Conservation (phyloP, 1,140 invertebrate species). For the Pseudomyrmex sp. region DNA sequence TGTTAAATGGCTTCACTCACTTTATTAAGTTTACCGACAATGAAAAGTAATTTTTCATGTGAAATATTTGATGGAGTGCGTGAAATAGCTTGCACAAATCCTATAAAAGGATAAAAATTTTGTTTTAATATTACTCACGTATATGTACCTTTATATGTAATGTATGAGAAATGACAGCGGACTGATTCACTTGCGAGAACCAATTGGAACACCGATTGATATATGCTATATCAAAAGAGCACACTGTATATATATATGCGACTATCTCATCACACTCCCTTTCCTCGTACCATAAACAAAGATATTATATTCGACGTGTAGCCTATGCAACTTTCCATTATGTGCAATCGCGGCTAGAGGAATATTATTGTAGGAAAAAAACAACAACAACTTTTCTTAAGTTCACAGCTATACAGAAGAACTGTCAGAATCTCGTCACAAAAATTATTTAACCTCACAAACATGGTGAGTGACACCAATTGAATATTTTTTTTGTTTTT, state of each 20-base stretch:
- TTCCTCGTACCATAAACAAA: constrained; percentile 43
- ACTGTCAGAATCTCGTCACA: not conserved
- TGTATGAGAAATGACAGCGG: no score
- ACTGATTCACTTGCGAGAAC: not conserved
- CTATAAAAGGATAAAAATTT: no score
- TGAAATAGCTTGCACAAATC: no score
- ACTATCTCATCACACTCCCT: constrained; percentile 19
- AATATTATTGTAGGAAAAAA: not conserved
- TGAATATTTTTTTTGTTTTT: constrained; percentile 4
- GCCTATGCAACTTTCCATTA: not conserved
- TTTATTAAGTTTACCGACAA: no score
- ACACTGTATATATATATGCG: no score
- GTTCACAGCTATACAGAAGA: not conserved
- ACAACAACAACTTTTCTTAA: not conserved
- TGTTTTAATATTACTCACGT: no score
- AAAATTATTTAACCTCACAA: constrained; percentile 33
- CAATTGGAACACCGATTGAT: constrained; percentile 10
- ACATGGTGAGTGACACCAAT: constrained; percentile 30
- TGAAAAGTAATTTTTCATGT: no score
- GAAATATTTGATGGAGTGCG: no score
- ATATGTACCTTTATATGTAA: no score
- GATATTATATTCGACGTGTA: constrained; percentile 20
- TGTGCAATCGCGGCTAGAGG: not conserved
- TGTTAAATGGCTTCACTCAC: no score
- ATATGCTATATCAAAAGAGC: constrained; percentile 15